These are phyloP conservation scores for Aplysia californica DNA, from an alignment of 1,140 invertebrate genomes.

Conservation along the genomic window DNA sequence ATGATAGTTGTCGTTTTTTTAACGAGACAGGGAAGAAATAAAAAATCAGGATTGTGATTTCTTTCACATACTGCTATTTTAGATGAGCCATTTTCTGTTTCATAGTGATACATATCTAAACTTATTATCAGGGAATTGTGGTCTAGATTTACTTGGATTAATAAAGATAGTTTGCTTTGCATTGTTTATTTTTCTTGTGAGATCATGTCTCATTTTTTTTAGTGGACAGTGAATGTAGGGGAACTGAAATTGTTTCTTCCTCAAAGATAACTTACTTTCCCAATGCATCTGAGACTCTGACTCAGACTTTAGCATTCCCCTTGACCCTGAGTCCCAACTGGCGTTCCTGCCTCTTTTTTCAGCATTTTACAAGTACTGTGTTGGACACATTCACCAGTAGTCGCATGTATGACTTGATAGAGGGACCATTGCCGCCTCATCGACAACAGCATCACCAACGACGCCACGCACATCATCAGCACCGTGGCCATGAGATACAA, in stretches of 20 bases:
- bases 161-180: no score
- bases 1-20: no score
- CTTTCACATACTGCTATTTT: no score
- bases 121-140: no score
- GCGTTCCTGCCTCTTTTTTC: neutral
- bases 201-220: neutral
- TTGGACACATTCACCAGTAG: neutral
- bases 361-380: slow-evolving; percentile 19
- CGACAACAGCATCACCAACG: neutral
- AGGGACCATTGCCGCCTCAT: slow-evolving; percentile 1
- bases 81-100: no score
- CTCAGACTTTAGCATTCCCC: neutral
- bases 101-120: no score
- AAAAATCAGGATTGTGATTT: no score
- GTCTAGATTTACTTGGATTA: no score
- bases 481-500: neutral
- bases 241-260: neutral
- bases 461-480: neutral
- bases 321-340: neutral
- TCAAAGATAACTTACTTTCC: neutral
- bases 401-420: slow-evolving; percentile 1
- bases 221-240: neutral
- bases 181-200: no score
- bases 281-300: neutral
- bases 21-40: no score